These are phyloP conservation scores for Strongylocentrotus purpuratus DNA, from an alignment of 35 echinoderm and acorn worm genomes.

Conservation along the genomic window DNA sequence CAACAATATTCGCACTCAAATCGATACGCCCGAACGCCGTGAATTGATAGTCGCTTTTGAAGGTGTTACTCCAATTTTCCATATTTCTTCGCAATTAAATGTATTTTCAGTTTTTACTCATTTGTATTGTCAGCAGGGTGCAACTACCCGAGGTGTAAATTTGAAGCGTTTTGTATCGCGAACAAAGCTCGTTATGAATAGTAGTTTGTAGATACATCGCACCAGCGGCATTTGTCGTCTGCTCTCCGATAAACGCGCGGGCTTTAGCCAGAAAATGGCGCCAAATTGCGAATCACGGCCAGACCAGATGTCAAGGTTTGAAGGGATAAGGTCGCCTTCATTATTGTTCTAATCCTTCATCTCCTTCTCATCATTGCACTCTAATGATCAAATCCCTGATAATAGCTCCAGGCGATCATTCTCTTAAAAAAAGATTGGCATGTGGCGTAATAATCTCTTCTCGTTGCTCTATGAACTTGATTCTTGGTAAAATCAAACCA, in stretches of 20 bases:
- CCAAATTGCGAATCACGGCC: neutral
- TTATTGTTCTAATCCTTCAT: neutral
- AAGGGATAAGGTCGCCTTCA: neutral
- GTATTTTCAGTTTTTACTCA: neutral
- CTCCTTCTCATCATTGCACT: neutral
- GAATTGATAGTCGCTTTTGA: neutral
- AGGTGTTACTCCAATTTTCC: neutral
- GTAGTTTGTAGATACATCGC: neutral
- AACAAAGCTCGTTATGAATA: neutral
- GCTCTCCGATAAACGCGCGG: neutral
- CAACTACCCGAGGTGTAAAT: neutral
- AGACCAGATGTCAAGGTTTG: conserved; percentile 8
- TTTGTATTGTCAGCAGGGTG: neutral
- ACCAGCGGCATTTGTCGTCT: neutral
- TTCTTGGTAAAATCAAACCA: neutral
- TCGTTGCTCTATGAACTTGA: neutral
- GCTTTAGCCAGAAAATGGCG: neutral
- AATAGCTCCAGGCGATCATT: neutral
- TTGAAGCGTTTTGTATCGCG: neutral
- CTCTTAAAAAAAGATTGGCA: neutral
- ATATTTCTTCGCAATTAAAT: neutral
- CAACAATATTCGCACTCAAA: neutral
- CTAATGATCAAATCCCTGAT: neutral
- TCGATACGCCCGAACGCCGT: neutral
- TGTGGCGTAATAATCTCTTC: neutral